Percentiles rank a stretch among this genome's conserved stretches.
phyloP scores from a whole-genome alignment of 2,797 vertebrate species.

The Leuciscus waleckii region DNA sequence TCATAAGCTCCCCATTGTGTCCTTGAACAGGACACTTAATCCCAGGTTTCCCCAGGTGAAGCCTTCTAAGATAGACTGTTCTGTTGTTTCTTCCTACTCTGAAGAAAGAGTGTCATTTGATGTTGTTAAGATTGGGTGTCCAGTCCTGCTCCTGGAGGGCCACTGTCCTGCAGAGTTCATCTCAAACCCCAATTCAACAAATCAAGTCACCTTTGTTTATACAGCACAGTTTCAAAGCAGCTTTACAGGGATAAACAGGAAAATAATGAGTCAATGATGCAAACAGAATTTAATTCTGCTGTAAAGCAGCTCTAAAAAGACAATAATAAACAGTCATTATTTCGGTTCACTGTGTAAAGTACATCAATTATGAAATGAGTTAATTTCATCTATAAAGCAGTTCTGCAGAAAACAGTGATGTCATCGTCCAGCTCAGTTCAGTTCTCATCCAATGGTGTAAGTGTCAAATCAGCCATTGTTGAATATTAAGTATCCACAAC shows the following conservation, averaged over 20 bases:
- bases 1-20: conserved; percentile 1
- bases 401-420: no score
- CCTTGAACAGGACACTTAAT: conserved; percentile 10
- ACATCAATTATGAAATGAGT: no score
- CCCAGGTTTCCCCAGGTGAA: not conserved
- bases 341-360: not conserved
- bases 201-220: not conserved
- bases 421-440: no score
- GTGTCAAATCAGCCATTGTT: no score
- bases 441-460: no score
- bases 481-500: no score
- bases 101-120: not conserved
- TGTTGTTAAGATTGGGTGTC: not conserved
- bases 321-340: not conserved
- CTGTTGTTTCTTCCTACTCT: not conserved
- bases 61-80: not conserved
- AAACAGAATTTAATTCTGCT: not conserved
- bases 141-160: not conserved
- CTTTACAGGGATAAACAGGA: not conserved
- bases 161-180: not conserved
- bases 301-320: not conserved
- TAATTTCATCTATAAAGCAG: no score
- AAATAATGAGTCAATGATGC: not conserved
- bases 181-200: not conserved
- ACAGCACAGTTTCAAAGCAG: not conserved